Conservation (phyloP, 2,888 invertebrate species). For the Linnaemya vulpina region DNA sequence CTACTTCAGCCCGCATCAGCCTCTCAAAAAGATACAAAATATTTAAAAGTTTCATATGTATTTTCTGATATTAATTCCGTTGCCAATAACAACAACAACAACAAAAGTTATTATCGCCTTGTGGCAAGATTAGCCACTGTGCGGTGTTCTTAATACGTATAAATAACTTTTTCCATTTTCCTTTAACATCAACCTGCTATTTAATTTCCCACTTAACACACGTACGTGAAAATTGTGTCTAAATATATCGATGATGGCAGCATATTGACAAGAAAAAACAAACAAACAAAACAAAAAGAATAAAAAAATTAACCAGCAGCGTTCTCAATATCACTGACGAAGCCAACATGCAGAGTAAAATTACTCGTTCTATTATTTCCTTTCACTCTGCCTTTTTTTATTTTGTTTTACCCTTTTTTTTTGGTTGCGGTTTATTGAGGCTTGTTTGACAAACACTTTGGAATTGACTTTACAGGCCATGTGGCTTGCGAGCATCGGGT, state of each 20-base stretch:
- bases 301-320: no score
- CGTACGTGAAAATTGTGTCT: not conserved
- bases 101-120: no score
- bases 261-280: not conserved
- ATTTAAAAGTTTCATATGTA: no score
- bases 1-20: no score
- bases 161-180: not conserved
- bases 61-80: no score
- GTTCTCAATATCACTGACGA: constrained; percentile 1
- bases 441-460: not conserved
- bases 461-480: not conserved
- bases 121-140: no score
- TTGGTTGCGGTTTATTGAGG: not conserved
- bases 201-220: not conserved
- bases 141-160: no score
- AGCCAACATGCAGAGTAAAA: not conserved
- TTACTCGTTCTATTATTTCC: not conserved
- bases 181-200: not conserved
- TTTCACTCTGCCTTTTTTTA: no score
- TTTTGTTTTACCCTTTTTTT: not conserved
- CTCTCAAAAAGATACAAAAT: no score
- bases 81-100: no score
- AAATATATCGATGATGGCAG: not conserved
- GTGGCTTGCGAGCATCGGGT: not conserved
- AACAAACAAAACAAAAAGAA: no score